phyloP scores from a whole-genome alignment of 1,140 invertebrate species.

The Zaprionus inermis region DNA sequence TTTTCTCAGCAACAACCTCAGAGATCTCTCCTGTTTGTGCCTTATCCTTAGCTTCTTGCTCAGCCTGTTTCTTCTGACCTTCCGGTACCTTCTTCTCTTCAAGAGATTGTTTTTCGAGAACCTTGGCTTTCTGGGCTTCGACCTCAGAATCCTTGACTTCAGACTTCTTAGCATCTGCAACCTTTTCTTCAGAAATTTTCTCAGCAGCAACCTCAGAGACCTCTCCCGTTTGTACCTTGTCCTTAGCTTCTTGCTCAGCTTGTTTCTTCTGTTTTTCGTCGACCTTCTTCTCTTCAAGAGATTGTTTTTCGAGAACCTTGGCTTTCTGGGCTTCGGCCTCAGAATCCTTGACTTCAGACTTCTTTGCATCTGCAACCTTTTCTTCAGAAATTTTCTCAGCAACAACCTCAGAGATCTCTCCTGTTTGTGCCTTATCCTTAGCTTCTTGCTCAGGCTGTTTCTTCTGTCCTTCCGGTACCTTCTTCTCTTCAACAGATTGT shows the following conservation, averaged over 20 bases:
- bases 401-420: slow-evolving; percentile 36
- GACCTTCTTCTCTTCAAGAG: neutral
- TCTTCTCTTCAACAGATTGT: slow-evolving; percentile 28
- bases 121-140: slow-evolving; percentile 25
- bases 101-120: slow-evolving; percentile 9
- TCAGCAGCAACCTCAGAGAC: too few species aligned
- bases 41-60: neutral
- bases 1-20: slow-evolving; percentile 16
- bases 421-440: slow-evolving; percentile 20
- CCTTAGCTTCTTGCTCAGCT: too few species aligned
- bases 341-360: neutral
- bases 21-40: slow-evolving; percentile 7
- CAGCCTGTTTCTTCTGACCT: slow-evolving; percentile 11
- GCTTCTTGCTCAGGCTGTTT: slow-evolving; percentile 9
- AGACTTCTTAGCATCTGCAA: too few species aligned
- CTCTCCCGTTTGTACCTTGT: too few species aligned
- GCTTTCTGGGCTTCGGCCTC: neutral
- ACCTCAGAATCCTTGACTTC: too few species aligned
- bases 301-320: neutral
- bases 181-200: too few species aligned
- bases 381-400: slow-evolving; percentile 16
- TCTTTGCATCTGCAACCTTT: neutral
- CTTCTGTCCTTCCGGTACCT: slow-evolving; percentile 16
- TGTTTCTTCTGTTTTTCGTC: neutral
- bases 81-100: neutral